Evolutionary conservation across 2,797 vertebrate genomes (phyloP), one percentile per base, ranked within the genome.

Genomic region (Gymnocypris eckloni): DNA sequence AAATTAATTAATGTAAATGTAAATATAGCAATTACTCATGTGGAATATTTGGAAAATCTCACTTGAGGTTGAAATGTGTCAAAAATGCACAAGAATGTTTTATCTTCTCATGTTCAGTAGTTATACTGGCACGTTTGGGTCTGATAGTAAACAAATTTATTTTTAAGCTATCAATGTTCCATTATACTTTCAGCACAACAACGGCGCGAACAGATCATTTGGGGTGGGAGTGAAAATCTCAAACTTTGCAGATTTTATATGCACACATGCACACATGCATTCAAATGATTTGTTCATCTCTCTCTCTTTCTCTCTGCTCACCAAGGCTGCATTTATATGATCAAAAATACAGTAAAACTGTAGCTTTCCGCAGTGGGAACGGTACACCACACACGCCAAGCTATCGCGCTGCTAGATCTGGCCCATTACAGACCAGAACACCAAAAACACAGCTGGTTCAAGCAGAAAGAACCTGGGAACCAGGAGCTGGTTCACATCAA

Each of bases 131-230:
- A 4, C 18, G 2, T 48, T 52, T 10, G 45, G 52, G 25, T 73
- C 15, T 11, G 72, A 16, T 16, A 33, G 45, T 52, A 11, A 75
- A 76, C 18, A 1, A 6, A 54, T 76, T 39, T 10, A 56, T 54
- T 76, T 56, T 22, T 54, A 76, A 39, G 28, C 50, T 76, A 39
- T 76, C 50, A 76, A 13, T 54, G 50, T 76, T 33, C 73, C 39
- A 37, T 52, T 52, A 75, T 33, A 33, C 45, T 28, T 28, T 75
- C 45, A 75, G 25, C 50, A 76, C 50, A 54, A 54, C 73, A 22
- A 22, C 48, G 54, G 73, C 13, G 16, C 6, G 3, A 37, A 54
- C 28, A 3, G 28, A 56, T 54, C 18, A 76, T 54, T 54, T 54
- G 11, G 28, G 33, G 28, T 54, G 33, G 28, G 22, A 1, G 10